Base-by-base conservation (phyloP, 2,888 invertebrate genomes). In the Microplitis manilae region DNA sequence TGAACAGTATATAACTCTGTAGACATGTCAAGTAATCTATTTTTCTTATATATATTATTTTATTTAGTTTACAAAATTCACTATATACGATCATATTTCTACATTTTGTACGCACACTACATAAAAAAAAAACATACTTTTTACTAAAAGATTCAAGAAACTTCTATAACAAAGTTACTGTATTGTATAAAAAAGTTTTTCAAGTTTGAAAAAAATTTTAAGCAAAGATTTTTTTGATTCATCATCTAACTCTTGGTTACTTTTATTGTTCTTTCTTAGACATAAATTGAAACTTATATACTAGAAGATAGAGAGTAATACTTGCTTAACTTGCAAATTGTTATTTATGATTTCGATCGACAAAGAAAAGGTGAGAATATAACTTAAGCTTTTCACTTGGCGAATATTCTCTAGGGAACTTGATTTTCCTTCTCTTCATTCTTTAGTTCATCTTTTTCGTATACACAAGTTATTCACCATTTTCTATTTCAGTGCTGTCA, bases 341-440 rank as follows among this genome's bases (percentile, higher is more conserved):
- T 73, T 77, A 73, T 77, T 77, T 77, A 77, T 73, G 73, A 77
- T 68, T 68, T 62, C 64, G 62, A 72, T 77, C 38, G 50, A 30
- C 13, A 9, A 38, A 59, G 60, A 60, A 50, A 68, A 60, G 30
- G 15, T 40, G 62, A 74, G 64, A 62, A 73, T 65, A 73, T 40
- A 73, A 65, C 17, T 62, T 62, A 65, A 73, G 20, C 65, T 62
- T 41, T 77, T 59, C 60, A 64, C 64, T 73, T 68, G 39, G 20
- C 38, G 38, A 73, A 73, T 64, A 73, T 65, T 74, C 73, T 64
- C 69, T 17, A 74, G 69, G 65, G 73, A 65, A 65, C 65, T 77
- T 70, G 65, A 77, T 77, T 77, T 59, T 38, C 17, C 59, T 2
- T 41, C 59, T 50, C 67, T 70, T 69, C 38, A 5, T 20, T 40